phyloP scores from a whole-genome alignment of 2,113 vertebrate species.

The Pan troglodytes region NHGRI_mPanTro3-v2.1_pri NC_072403.2:8570501-8571000 shows the following conservation, averaged over 20 bases:
- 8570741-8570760: neutral
- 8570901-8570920: neutral
- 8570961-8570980: neutral
- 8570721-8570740: neutral
- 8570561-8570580: neutral
- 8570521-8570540: neutral
- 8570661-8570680: neutral
- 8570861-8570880: no score
- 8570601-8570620: neutral
- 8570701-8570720: neutral
- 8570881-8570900: fast-evolving
- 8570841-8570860: neutral
- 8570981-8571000: no score
- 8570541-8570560: neutral
- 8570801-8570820: fast-evolving
- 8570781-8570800: no score
- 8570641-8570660: neutral
- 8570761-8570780: neutral
- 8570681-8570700: neutral
- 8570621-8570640: neutral
- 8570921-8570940: neutral
- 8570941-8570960: no score
- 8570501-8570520: neutral
- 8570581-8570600: neutral
- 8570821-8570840: neutral